Conservation (phyloP, 2,113 vertebrate species). For the Tringa solitaria region DNA sequence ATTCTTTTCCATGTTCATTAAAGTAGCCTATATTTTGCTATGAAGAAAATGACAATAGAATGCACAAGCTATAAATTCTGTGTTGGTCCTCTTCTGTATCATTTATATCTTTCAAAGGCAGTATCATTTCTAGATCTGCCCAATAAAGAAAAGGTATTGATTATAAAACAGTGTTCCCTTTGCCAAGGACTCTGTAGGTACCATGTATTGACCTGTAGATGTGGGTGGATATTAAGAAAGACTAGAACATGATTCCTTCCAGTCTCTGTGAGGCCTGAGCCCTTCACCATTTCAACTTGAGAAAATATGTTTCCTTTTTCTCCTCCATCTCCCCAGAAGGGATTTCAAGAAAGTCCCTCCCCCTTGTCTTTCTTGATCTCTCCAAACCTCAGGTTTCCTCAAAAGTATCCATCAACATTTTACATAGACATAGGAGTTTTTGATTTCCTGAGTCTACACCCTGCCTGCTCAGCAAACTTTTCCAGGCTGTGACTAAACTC, state of each 20-base stretch:
- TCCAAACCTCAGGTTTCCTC: not conserved
- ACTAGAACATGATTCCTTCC: not conserved
- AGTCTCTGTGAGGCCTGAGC: not conserved
- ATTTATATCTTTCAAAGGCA: not conserved
- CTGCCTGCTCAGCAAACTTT: not conserved
- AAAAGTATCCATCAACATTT: not conserved
- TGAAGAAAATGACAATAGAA: not conserved
- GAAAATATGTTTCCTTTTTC: not conserved
- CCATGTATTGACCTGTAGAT: not conserved
- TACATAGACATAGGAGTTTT: not conserved
- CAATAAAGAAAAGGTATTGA: not conserved
- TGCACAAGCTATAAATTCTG: accelerated
- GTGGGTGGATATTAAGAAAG: not conserved
- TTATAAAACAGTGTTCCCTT: not conserved
- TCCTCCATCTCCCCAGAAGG: not conserved
- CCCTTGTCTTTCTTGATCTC: not conserved
- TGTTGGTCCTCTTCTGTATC: not conserved
- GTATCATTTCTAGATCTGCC: not conserved
- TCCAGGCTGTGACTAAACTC: not conserved
- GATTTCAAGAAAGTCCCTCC: not conserved
- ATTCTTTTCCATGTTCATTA: not conserved
- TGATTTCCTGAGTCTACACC: not conserved
- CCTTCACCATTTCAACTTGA: not conserved
- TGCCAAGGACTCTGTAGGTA: not conserved
- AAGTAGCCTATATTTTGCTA: not conserved